Evolutionary conservation across 2,113 vertebrate genomes (phyloP).

Genomic region (Pterocles orientalis): DNA sequence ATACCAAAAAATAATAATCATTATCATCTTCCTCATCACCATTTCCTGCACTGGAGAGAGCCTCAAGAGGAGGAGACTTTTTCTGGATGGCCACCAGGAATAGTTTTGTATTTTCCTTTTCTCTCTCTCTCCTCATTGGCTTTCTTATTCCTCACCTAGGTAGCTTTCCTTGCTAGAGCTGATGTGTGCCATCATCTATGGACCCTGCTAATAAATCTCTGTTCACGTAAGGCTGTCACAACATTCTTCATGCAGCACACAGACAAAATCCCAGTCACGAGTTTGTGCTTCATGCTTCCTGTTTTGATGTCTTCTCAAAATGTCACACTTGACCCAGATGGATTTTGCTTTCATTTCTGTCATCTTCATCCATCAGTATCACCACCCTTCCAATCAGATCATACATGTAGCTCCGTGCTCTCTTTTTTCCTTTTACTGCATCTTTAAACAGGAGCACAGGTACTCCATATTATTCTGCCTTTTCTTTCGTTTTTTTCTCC

Average conservation of each 20-base stretch:
- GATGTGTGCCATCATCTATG: background rate
- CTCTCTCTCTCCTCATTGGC: background rate
- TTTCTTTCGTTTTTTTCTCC: background rate
- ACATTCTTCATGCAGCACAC: background rate
- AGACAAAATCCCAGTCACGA: background rate
- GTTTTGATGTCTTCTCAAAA: background rate
- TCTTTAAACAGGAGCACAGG: background rate
- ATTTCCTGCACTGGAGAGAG: background rate
- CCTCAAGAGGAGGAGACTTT: background rate
- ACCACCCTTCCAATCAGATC: background rate
- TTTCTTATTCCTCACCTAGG: background rate
- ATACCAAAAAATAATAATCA: background rate
- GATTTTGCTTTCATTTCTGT: background rate
- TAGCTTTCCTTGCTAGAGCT: background rate
- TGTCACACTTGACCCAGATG: background rate
- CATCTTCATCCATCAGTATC: background rate
- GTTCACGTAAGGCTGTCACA: background rate
- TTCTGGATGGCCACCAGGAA: background rate
- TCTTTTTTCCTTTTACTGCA: background rate
- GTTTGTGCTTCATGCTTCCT: background rate
- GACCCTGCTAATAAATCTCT: background rate
- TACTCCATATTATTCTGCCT: background rate
- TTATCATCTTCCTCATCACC: background rate
- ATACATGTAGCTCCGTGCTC: background rate
- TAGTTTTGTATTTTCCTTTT: background rate